Conservation (phyloP, 1,140 invertebrate species). For the Drosophila cardini region DNA sequence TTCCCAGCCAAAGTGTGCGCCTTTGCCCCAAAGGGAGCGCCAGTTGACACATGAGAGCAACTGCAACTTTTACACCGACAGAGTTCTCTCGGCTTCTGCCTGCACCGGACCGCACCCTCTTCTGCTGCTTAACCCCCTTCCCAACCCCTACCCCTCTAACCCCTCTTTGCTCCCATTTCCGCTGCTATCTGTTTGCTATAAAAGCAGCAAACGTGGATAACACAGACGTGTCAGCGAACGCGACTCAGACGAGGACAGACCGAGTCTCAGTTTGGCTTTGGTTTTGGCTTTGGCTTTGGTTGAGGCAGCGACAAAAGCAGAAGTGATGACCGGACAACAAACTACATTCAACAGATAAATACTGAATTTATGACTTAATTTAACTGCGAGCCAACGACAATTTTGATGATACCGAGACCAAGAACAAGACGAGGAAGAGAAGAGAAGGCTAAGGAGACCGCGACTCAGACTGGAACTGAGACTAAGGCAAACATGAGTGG, state of each 20-base stretch:
- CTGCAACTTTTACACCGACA: constrained; percentile 22
- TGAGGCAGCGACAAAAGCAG: constrained; percentile 72
- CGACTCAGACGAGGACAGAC: neutral
- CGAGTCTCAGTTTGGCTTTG: neutral
- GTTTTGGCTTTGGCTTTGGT: neutral
- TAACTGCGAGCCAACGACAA: constrained; percentile 83
- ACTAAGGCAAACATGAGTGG: constrained; percentile 63
- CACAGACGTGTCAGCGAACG: constrained; percentile 39
- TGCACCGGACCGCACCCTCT: constrained; percentile 2
- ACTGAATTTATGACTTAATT: constrained; percentile 85
- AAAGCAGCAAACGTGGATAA: constrained; percentile 76
- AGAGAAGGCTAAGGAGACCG: neutral
- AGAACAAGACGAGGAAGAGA: constrained; percentile 7
- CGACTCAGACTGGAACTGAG: neutral
- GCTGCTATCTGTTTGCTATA: constrained; percentile 71
- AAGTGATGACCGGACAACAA: constrained; percentile 84
- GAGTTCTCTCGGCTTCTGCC: neutral
- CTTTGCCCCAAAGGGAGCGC: constrained; percentile 26
- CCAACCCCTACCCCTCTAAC: neutral
- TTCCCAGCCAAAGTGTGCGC: neutral
- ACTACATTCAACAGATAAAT: constrained; percentile 84
- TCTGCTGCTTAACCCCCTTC: constrained; percentile 2
- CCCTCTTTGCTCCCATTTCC: neutral
- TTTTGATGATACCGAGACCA: constrained; percentile 70
- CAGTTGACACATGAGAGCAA: constrained; percentile 69